phyloP scores from a whole-genome alignment of 2,797 vertebrate genomes.

The Eleutherodactylus coqui region DNA sequence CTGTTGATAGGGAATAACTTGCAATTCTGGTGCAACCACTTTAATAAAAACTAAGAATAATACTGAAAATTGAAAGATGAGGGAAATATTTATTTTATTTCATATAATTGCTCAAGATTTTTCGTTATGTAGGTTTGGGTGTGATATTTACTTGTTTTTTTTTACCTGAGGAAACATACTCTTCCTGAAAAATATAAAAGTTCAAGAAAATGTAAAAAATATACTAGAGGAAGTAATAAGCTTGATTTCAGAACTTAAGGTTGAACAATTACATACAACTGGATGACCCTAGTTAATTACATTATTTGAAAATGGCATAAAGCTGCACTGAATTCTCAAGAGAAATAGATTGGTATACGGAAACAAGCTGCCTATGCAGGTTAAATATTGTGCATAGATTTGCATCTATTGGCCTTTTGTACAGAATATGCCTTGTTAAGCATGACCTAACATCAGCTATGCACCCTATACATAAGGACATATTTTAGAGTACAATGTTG shows the following conservation, averaged over 20 bases:
- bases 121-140: neutral
- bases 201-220: neutral
- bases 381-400: conserved; percentile 23
- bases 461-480: neutral
- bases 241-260: neutral
- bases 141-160: no score
- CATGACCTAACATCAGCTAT: neutral
- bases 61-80: neutral
- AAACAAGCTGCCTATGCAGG: neutral
- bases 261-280: neutral
- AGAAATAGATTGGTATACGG: neutral
- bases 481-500: neutral
- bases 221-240: neutral
- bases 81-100: neutral
- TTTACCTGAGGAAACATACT: no score
- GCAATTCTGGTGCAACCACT: no score
- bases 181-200: no score
- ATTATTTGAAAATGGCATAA: neutral
- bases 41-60: neutral
- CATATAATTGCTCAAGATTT: neutral
- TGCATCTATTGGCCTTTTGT: conserved; percentile 9
- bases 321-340: neutral
- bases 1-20: no score
- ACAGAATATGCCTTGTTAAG: conserved; percentile 9
- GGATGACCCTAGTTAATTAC: neutral